These are phyloP conservation scores for Cylloceria caligata DNA, from an alignment of 2,888 invertebrate genomes.

Conservation along the genomic window DNA sequence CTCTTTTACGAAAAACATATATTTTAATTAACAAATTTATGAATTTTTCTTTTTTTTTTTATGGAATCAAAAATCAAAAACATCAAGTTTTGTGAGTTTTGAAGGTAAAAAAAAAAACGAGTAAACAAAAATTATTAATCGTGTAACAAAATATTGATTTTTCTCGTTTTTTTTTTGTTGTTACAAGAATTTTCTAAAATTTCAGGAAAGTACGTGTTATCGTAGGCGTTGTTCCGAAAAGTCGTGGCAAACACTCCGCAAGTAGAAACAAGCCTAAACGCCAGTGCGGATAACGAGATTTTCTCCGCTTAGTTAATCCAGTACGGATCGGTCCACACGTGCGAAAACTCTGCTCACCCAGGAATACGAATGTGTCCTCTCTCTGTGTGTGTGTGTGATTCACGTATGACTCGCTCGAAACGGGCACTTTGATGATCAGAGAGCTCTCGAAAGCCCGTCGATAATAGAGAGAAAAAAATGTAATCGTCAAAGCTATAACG, in stretches of 20 bases:
- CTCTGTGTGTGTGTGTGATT: slow-evolving; percentile 41
- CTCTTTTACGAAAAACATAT: too few relatives aligned
- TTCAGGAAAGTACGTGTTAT: neutral
- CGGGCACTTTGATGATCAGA: slow-evolving; percentile 76
- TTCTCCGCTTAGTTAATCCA: slow-evolving; percentile 79
- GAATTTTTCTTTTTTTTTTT: neutral
- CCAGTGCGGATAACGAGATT: slow-evolving; percentile 77
- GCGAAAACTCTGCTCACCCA: slow-evolving; percentile 74
- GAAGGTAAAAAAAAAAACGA: too few relatives aligned
- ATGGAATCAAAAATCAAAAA: too few relatives aligned
- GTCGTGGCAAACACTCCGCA: slow-evolving; percentile 64
- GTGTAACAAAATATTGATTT: neutral
- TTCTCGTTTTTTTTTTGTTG: neutral
- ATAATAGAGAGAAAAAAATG: slow-evolving; percentile 57
- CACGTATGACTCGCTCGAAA: slow-evolving; percentile 53
- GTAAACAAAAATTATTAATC: neutral
- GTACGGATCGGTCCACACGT: slow-evolving; percentile 77
- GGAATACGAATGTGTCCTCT: neutral
- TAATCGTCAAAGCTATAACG: slow-evolving; percentile 45
- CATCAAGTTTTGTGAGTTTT: too few relatives aligned
- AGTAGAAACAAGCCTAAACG: slow-evolving; percentile 43
- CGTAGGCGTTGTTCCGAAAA: slow-evolving; percentile 71
- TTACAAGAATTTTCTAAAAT: neutral
- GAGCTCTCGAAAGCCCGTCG: slow-evolving; percentile 69
- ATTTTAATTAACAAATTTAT: neutral